Percentiles rank a stretch among this genome's conserved stretches.
Conservation (phyloP, 53 echinoderm and acorn worm species). For the Patiria pectinifera region DNA sequence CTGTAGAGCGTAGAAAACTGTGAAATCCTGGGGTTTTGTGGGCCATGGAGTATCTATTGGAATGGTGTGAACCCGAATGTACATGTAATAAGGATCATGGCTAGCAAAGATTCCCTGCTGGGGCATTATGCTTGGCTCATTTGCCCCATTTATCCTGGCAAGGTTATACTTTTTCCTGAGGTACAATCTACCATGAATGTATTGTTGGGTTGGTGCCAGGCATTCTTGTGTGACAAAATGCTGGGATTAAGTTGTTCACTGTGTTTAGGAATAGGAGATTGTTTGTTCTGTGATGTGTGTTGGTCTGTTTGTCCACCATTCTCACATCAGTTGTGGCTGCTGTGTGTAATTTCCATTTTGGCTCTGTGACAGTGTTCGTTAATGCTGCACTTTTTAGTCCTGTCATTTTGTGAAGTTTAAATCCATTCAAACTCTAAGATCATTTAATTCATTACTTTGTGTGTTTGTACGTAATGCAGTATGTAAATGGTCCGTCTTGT, state of each 20-base stretch:
- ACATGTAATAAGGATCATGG: neutral
- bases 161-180: neutral
- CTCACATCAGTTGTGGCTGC: neutral
- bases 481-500: no score
- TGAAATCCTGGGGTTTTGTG: neutral
- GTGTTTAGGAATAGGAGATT: neutral
- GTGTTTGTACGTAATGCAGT: no score
- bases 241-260: neutral
- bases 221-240: neutral
- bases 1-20: neutral
- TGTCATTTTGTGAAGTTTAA: no score
- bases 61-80: neutral
- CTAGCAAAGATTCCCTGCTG: neutral
- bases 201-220: neutral
- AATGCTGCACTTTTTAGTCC: neutral
- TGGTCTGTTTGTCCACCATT: neutral
- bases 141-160: neutral
- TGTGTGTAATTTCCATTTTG: neutral
- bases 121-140: neutral
- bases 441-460: no score
- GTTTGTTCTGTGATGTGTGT: neutral
- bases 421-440: no score
- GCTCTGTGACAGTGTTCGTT: neutral
- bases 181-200: neutral
- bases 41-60: neutral